phyloP scores from a whole-genome alignment of 1,140 invertebrate species.

The Nomia melanderi region DNA sequence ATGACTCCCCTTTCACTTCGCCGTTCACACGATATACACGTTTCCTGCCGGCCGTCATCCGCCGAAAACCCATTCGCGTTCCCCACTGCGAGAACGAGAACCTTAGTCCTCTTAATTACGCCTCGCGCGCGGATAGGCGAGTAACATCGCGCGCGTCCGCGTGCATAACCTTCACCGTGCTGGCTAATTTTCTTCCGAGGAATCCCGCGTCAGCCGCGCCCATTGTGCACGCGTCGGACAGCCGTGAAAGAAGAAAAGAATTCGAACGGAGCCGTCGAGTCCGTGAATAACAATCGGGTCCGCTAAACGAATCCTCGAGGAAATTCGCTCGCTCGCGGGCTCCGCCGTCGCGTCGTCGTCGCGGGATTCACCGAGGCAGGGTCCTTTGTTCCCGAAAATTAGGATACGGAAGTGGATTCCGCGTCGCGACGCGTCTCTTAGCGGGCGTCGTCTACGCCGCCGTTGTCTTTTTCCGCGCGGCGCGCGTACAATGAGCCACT shows the following conservation, averaged over 20 bases:
- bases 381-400: conserved; percentile 59
- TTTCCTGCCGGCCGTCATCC: not conserved
- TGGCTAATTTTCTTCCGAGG: conserved; percentile 16
- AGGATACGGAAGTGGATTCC: conserved; percentile 63
- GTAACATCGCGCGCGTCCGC: not conserved
- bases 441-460: conserved; percentile 15
- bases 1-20: not conserved
- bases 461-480: conserved; percentile 59
- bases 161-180: too few species aligned
- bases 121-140: too few species aligned
- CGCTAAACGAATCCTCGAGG: conserved; percentile 29
- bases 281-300: conserved; percentile 41
- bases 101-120: conserved; percentile 13
- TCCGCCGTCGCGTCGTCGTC: conserved; percentile 3
- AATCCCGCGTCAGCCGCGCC: not conserved
- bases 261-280: conserved; percentile 10
- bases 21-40: not conserved
- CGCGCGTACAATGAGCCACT: conserved; percentile 46
- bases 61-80: conserved; percentile 13
- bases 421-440: conserved; percentile 35
- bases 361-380: conserved; percentile 6
- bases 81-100: not conserved
- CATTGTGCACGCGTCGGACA: conserved; percentile 16
- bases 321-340: conserved; percentile 13
- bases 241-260: not conserved